phyloP scores from a whole-genome alignment of 2,113 vertebrate species.

The Pungitius pungitius region DNA sequence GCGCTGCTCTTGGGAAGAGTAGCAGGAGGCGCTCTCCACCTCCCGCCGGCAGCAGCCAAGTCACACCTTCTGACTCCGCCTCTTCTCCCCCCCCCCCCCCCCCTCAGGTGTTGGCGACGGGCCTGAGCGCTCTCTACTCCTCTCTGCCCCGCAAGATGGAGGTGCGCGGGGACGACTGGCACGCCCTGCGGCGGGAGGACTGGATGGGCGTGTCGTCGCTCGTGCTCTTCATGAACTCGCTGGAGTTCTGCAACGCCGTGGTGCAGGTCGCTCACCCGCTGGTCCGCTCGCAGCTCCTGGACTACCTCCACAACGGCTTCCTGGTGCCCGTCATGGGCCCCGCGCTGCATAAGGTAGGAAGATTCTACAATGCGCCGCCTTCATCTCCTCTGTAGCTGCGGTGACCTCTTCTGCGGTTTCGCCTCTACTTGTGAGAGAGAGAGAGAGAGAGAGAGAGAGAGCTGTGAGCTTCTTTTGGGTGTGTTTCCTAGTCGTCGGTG shows the following conservation, averaged over 20 bases:
- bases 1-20: too few species aligned
- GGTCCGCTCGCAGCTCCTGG: slow-evolving; percentile 92
- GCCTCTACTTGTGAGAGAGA: background rate
- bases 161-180: slow-evolving; percentile 95
- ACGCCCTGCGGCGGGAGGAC: slow-evolving; percentile 91
- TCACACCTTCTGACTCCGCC: background rate
- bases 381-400: too few species aligned
- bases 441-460: too few species aligned
- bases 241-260: slow-evolving; percentile 97
- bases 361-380: too few species aligned
- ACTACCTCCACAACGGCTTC: slow-evolving; percentile 97
- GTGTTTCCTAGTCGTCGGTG: slow-evolving; percentile 85
- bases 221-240: slow-evolving; percentile 95
- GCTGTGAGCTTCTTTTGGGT: background rate
- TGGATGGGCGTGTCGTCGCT: slow-evolving; percentile 92
- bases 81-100: background rate
- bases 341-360: slow-evolving; percentile 91
- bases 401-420: background rate
- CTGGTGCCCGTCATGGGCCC: slow-evolving; percentile 95
- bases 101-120: slow-evolving; percentile 92
- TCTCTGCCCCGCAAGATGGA: slow-evolving; percentile 96
- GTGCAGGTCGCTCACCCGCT: slow-evolving; percentile 94
- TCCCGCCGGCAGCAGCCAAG: background rate
- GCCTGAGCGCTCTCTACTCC: slow-evolving; percentile 95
- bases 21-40: too few species aligned